Conservation (phyloP, 2,797 vertebrate species). For the Gymnodraco acuticeps region DNA sequence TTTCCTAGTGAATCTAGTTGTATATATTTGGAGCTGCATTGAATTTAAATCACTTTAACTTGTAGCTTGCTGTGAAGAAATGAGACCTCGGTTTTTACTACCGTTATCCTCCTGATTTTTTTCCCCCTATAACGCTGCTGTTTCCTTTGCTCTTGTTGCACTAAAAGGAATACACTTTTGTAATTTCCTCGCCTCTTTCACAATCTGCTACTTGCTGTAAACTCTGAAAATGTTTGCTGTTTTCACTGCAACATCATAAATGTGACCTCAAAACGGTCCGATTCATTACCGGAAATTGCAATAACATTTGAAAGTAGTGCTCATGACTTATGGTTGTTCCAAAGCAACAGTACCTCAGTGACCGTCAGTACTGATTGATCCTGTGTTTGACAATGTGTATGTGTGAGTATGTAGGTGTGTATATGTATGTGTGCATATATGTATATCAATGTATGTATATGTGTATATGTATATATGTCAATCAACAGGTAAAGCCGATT, state of each 20-base stretch:
- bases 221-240: neutral
- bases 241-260: conserved; percentile 9
- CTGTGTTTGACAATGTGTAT: neutral
- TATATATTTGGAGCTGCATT: neutral
- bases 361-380: conserved; percentile 10
- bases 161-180: conserved; percentile 16
- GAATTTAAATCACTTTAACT: neutral
- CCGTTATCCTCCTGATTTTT: neutral
- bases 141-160: conserved; percentile 11
- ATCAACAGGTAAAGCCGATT: no score
- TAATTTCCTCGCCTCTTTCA: neutral
- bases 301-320: neutral
- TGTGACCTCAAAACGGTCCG: neutral
- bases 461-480: no score
- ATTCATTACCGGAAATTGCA: conserved; percentile 1
- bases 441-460: no score
- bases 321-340: neutral
- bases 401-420: no score
- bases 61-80: conserved; percentile 28
- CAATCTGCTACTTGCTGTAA: conserved; percentile 6
- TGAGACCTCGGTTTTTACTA: neutral
- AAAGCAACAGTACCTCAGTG: neutral
- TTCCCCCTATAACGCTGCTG: neutral
- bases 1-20: no score
- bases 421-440: no score